Evolutionary conservation across 2,888 invertebrate species (phyloP).

Genomic region (Drosophila bunnanda): DNA sequence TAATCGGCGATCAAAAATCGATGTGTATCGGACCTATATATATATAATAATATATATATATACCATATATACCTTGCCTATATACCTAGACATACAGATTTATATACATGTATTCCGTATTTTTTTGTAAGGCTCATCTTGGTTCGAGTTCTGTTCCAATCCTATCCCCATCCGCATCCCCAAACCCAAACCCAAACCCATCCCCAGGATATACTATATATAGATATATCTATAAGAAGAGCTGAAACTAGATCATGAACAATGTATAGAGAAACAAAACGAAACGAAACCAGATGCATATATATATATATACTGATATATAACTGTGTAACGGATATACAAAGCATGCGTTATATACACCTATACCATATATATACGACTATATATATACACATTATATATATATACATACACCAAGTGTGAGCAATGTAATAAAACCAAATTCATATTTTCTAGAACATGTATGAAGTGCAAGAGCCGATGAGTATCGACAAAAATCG

Average conservation of each 20-base stretch:
- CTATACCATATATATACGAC: conserved; percentile 36
- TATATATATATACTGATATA: conserved; percentile 51
- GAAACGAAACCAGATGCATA: conserved; percentile 52
- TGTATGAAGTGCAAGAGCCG: conserved; percentile 53
- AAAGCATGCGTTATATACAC: conserved; percentile 65
- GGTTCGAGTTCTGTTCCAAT: conserved; percentile 27
- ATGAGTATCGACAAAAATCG: conserved; percentile 33
- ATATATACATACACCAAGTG: conserved; percentile 54
- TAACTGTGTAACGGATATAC: conserved; percentile 57
- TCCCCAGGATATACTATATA: conserved; percentile 8
- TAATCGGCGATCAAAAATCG: conserved; percentile 32
- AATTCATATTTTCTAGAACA: conserved; percentile 70
- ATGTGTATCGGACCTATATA: conserved; percentile 32
- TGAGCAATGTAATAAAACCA: conserved; percentile 67
- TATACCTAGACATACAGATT: conserved; percentile 51
- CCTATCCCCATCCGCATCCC: not conserved
- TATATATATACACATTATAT: conserved; percentile 51
- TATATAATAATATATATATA: conserved; percentile 49
- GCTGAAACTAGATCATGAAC: conserved; percentile 57
- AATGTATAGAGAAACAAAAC: conserved; percentile 62
- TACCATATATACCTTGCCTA: conserved; percentile 51
- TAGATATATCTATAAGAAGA: conserved; percentile 55
- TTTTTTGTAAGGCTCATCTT: conserved; percentile 31
- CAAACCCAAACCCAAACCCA: not conserved
- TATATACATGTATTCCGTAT: conserved; percentile 71